These are phyloP conservation scores for Choloepus didactylus DNA, from an alignment of 2,797 vertebrate genomes.

Conservation along the genomic window DNA sequence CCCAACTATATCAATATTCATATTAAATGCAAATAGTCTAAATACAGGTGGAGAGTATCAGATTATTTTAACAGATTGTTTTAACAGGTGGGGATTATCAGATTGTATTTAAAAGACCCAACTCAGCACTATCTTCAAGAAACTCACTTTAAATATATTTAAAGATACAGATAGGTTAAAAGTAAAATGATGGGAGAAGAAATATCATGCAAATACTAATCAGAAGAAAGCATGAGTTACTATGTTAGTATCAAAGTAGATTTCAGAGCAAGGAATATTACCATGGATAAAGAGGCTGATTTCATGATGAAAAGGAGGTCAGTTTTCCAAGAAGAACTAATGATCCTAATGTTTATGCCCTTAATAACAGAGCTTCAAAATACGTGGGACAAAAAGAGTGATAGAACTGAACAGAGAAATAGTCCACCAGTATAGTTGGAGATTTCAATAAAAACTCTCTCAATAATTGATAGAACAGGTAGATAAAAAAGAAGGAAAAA, in stretches of 20 bases:
- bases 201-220: neutral
- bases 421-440: neutral
- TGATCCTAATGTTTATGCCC: neutral
- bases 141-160: constrained; percentile 1
- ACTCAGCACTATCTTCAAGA: neutral
- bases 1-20: neutral
- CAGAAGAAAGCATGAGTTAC: constrained; percentile 1
- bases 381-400: neutral
- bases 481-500: neutral
- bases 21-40: constrained; percentile 11
- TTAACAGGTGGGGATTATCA: neutral
- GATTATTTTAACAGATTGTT: no score
- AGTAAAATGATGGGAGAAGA: neutral
- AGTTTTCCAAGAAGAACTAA: neutral
- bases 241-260: neutral
- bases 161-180: neutral
- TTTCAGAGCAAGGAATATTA: neutral
- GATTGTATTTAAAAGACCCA: neutral
- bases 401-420: constrained; percentile 26
- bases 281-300: neutral
- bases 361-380: constrained; percentile 32
- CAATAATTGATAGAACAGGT: constrained; percentile 6
- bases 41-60: neutral
- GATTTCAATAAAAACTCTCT: neutral
- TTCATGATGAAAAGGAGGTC: constrained; percentile 9